Evolutionary conservation across 2,888 invertebrate genomes (phyloP).

Genomic region (Silvanus unidentatus): DNA sequence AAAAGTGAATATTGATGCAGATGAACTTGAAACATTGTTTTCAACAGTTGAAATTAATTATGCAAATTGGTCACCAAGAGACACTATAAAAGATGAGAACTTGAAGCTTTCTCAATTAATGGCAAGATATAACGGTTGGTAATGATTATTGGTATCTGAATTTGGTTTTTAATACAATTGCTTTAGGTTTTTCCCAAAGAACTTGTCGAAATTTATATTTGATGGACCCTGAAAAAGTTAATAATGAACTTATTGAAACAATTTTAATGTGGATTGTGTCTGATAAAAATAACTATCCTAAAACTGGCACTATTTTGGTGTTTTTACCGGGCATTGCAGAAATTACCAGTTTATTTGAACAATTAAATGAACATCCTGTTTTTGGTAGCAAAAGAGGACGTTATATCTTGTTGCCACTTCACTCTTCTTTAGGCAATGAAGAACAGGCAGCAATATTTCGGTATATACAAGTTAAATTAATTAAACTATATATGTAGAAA

Average conservation of each 20-base stretch:
- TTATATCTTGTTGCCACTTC: slow-evolving; percentile 73
- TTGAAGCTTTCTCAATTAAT: slow-evolving; percentile 61
- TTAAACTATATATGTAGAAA: neutral
- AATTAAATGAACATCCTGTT: slow-evolving; percentile 57
- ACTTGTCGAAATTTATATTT: slow-evolving; percentile 70
- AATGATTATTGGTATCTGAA: neutral
- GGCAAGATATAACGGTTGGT: slow-evolving; percentile 61
- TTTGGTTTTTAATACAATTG: neutral
- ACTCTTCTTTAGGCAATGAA: slow-evolving; percentile 77
- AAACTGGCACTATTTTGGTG: slow-evolving; percentile 69
- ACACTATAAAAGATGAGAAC: slow-evolving; percentile 64
- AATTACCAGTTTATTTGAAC: slow-evolving; percentile 66
- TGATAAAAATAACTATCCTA: slow-evolving; percentile 63
- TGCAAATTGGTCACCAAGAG: slow-evolving; percentile 49
- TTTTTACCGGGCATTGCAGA: slow-evolving; percentile 77
- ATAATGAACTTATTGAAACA: slow-evolving; percentile 69
- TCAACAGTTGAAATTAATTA: slow-evolving; percentile 45
- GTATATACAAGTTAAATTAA: slow-evolving; percentile 31
- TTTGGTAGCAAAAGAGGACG: slow-evolving; percentile 60
- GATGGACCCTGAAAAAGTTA: slow-evolving; percentile 72
- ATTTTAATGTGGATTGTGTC: slow-evolving; percentile 64
- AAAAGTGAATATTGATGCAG: slow-evolving; percentile 49
- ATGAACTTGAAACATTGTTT: slow-evolving; percentile 58
- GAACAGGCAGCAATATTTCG: slow-evolving; percentile 72
- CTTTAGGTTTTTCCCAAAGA: slow-evolving; percentile 51